These are phyloP conservation scores for Habrosyne pyritoides DNA, from an alignment of 2,888 invertebrate species.

Conservation along the genomic window DNA sequence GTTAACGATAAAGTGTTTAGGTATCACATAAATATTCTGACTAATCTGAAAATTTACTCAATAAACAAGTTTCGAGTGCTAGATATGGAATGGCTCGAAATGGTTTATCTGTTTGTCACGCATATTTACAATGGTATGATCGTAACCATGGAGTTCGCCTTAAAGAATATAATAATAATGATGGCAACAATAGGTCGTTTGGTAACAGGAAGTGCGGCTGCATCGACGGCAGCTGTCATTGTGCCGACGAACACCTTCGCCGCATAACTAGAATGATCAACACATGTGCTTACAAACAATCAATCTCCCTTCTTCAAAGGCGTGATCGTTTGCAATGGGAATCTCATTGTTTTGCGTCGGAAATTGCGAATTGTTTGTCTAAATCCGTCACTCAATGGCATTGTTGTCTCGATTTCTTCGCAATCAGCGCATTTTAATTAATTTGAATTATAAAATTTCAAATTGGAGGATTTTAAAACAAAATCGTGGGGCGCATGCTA, in stretches of 20 bases:
- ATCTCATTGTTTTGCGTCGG: background rate
- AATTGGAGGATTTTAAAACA: too few species aligned
- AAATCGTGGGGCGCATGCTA: too few species aligned
- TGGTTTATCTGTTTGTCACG: slow-evolving; percentile 40
- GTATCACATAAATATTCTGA: background rate
- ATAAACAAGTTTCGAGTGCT: slow-evolving; percentile 11
- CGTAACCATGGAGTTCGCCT: slow-evolving; percentile 28
- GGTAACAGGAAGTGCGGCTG: slow-evolving; percentile 73
- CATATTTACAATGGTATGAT: slow-evolving; percentile 41
- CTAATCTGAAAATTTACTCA: background rate
- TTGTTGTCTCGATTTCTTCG: background rate
- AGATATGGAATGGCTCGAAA: slow-evolving; percentile 21
- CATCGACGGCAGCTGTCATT: slow-evolving; percentile 60
- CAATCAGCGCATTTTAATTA: background rate
- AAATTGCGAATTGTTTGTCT: background rate
- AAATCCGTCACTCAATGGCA: background rate
- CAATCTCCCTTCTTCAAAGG: slow-evolving; percentile 6
- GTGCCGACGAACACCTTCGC: slow-evolving; percentile 27
- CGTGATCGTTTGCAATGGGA: background rate
- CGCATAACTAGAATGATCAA: background rate
- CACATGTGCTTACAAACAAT: slow-evolving; percentile 5
- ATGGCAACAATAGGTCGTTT: slow-evolving; percentile 69
- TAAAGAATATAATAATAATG: slow-evolving; percentile 27
- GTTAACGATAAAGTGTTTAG: background rate
- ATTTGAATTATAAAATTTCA: too few species aligned